Evolutionary conservation across 2,113 vertebrate genomes (phyloP).

Genomic region (Psammodynastes pulverulentus): DNA sequence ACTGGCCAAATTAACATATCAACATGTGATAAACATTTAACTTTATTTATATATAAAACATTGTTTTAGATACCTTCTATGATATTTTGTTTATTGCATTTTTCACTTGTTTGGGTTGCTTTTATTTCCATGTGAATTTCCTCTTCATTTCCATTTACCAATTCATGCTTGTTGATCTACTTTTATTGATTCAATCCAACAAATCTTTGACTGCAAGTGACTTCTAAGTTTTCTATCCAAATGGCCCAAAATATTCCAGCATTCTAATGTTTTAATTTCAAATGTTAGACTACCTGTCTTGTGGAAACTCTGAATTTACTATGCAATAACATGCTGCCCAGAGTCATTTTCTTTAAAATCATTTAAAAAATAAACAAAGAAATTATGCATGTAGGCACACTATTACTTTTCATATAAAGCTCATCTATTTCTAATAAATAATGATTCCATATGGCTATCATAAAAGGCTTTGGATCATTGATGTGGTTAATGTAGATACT

Average conservation of each 20-base stretch:
- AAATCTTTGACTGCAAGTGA: neutral
- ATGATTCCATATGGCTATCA: neutral
- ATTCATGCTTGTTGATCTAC: neutral
- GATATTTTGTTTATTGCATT: neutral
- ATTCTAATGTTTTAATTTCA: neutral
- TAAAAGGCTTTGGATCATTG: neutral
- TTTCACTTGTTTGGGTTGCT: neutral
- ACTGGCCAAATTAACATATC: neutral
- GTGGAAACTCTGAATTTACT: neutral
- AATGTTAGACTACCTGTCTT: neutral
- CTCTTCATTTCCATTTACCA: neutral
- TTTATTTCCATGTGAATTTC: neutral
- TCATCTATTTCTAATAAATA: constrained; percentile 4
- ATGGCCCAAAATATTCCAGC: neutral
- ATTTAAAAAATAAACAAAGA: neutral
- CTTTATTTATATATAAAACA: neutral
- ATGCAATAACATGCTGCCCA: neutral
- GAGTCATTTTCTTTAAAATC: neutral
- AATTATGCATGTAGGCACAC: neutral
- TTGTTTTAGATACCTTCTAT: neutral
- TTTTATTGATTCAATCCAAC: neutral
- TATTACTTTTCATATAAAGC: neutral
- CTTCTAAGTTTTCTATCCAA: neutral
- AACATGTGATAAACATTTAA: neutral
- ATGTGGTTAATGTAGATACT: constrained; percentile 25